Percentiles rank a stretch among this genome's conserved stretches.
Conservation (phyloP, 35 echinoderm and acorn worm species). For the Ophiothrix spiculata region DNA sequence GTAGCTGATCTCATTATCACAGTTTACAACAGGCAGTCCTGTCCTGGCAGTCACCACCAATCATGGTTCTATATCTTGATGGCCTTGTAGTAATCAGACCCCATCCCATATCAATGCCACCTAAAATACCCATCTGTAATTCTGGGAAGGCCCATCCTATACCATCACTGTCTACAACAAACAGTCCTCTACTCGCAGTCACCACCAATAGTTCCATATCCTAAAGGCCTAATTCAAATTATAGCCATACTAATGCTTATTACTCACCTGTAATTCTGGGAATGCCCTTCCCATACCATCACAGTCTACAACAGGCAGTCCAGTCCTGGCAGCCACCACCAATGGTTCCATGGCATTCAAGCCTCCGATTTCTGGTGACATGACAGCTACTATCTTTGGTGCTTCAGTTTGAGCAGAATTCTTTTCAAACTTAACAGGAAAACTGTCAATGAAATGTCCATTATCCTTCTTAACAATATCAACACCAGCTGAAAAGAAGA, state of each 20-base stretch:
- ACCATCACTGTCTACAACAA: conserved; percentile 81
- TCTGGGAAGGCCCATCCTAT: conserved; percentile 94
- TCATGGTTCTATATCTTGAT: too few species aligned
- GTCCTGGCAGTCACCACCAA: conserved; percentile 36
- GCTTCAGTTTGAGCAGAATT: neutral
- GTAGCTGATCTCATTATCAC: conserved; percentile 92
- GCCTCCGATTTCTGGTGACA: conserved; percentile 84
- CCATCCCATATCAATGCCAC: too few species aligned
- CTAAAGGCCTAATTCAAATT: too few species aligned
- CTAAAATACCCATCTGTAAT: conserved; percentile 49
- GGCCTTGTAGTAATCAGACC: too few species aligned
- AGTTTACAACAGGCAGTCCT: conserved; percentile 67
- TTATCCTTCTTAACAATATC: neutral
- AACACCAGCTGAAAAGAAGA: neutral
- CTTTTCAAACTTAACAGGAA: neutral
- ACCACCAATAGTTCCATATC: too few species aligned
- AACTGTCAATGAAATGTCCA: neutral
- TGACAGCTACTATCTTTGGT: conserved; percentile 43
- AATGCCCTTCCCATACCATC: conserved; percentile 95
- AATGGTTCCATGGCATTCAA: conserved; percentile 80
- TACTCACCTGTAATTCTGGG: conserved; percentile 80
- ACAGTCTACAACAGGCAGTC: conserved; percentile 71
- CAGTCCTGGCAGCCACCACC: conserved; percentile 32
- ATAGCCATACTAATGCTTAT: too few species aligned
- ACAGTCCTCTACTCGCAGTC: too few species aligned